These are phyloP conservation scores for Bradypodion ventrale DNA, from an alignment of 2,797 vertebrate species.

Conservation along the genomic window DNA sequence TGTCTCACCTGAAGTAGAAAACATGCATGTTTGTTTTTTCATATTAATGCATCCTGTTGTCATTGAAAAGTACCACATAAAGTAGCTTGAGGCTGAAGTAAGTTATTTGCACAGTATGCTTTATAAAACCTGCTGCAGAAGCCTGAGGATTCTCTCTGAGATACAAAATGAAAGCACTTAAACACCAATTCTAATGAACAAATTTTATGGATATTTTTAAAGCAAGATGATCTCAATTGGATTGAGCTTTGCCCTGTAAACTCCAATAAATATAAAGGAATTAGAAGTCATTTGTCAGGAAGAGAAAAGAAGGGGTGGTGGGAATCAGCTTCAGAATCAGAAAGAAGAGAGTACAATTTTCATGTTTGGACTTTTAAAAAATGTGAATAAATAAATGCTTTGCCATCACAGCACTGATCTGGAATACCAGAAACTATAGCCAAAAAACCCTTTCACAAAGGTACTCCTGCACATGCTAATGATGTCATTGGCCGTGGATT, in stretches of 20 bases:
- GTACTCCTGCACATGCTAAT: no score
- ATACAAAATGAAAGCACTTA: not conserved
- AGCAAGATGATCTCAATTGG: not conserved
- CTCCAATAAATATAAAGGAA: constrained; percentile 4
- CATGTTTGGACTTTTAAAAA: not conserved
- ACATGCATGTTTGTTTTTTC: not conserved
- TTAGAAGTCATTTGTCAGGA: constrained; percentile 11
- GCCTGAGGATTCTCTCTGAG: not conserved
- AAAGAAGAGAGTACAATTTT: not conserved
- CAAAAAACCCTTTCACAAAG: no score
- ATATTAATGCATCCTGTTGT: not conserved
- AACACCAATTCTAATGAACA: not conserved
- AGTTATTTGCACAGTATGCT: not conserved
- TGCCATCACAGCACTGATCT: no score
- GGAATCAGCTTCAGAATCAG: not conserved
- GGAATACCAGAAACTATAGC: no score
- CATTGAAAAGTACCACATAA: not conserved
- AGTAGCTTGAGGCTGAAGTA: not conserved
- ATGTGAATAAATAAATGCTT: no score
- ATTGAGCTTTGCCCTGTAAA: constrained; percentile 1
- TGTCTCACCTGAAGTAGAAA: not conserved
- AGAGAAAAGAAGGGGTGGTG: not conserved
- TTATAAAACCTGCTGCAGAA: not conserved
- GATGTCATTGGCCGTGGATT: no score
- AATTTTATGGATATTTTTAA: constrained; percentile 6